phyloP scores from a whole-genome alignment of 2,113 vertebrate genomes.

The Leucopsar rothschildi region DNA sequence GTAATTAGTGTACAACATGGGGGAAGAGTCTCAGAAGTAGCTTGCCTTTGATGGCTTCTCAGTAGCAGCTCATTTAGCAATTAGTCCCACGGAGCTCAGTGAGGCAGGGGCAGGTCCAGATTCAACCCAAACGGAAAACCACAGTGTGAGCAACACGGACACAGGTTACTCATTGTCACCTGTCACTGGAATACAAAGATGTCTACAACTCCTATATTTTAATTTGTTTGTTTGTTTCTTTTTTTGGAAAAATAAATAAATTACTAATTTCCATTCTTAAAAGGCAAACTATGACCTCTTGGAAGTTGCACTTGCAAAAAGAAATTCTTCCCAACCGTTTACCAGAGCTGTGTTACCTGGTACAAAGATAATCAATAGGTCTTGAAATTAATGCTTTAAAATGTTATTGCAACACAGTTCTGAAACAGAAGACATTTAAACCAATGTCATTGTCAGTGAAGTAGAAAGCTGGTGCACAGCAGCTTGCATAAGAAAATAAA shows the following conservation, averaged over 20 bases:
- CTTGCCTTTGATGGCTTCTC: not conserved
- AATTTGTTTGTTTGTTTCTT: not conserved
- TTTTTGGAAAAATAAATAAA: not conserved
- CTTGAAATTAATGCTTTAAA: conserved; percentile 38
- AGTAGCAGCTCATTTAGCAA: not conserved
- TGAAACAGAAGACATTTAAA: conserved; percentile 12
- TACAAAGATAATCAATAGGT: not conserved
- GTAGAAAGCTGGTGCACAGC: not conserved
- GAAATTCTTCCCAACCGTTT: not conserved
- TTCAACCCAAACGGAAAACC: not conserved
- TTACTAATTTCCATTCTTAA: not conserved
- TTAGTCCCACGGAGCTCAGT: not conserved
- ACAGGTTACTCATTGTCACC: not conserved
- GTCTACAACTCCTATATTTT: not conserved
- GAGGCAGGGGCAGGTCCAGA: not conserved
- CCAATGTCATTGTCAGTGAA: not conserved
- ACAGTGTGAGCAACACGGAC: not conserved
- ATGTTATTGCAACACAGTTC: conserved; percentile 10
- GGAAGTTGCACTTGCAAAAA: not conserved
- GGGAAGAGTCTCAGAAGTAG: not conserved
- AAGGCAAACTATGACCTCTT: not conserved
- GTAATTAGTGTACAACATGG: not conserved
- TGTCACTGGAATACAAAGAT: not conserved
- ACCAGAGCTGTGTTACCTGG: not conserved
- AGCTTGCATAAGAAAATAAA: not conserved